Percentiles rank a stretch among this genome's conserved stretches.
phyloP scores from a whole-genome alignment of 1,140 invertebrate species.

The Brachionus manjavacas region DNA sequence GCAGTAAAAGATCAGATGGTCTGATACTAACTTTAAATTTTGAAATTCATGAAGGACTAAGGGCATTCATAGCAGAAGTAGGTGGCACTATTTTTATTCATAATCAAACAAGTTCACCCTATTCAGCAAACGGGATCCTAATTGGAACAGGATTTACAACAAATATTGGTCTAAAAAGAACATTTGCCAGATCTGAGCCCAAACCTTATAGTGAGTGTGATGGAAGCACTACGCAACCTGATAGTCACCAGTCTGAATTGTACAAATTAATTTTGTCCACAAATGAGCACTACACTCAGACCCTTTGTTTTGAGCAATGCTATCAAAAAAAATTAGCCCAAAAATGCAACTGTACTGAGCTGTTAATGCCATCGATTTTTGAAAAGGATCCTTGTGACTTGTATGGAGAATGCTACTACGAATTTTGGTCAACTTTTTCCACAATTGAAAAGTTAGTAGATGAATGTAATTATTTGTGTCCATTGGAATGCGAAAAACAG shows the following conservation, averaged over 20 bases:
- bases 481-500: background rate
- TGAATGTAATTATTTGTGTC: background rate
- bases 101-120: background rate
- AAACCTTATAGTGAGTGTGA: conserved; percentile 28
- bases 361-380: background rate
- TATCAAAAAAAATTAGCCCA: background rate
- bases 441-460: background rate
- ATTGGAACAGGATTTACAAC: background rate
- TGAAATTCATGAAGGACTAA: background rate
- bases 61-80: background rate
- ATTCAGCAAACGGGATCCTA: background rate
- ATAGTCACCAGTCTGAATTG: background rate
- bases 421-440: background rate
- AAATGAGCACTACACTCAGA: background rate
- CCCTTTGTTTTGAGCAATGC: background rate
- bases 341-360: background rate
- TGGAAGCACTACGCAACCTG: background rate
- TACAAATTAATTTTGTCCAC: background rate
- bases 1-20: background rate
- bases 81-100: background rate
- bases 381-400: background rate
- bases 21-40: background rate
- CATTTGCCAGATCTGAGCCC: background rate
- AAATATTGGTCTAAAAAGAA: background rate
- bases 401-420: background rate